Percentiles rank a stretch among this genome's conserved stretches.
Evolutionary conservation across 2,113 vertebrate species (phyloP).

Genomic region (Oreochromis niloticus): DNA sequence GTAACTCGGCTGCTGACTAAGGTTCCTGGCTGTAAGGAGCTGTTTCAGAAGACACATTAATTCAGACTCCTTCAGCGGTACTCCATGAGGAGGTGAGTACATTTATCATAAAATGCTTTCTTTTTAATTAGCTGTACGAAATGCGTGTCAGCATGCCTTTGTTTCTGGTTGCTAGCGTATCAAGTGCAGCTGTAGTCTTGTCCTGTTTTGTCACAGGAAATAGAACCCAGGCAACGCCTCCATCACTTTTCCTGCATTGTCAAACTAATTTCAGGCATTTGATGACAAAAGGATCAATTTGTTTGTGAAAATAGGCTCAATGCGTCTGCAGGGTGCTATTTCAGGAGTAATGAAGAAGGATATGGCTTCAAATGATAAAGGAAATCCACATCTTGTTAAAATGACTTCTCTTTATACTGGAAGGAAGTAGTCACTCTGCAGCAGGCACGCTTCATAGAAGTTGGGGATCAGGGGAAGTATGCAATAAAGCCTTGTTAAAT

Average conservation of each 20-base stretch:
- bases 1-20: constrained; percentile 49
- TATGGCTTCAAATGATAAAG: constrained; percentile 1
- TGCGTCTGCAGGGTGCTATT: background rate
- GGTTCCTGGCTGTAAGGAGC: constrained; percentile 22
- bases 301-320: constrained; percentile 17
- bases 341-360: constrained; percentile 20
- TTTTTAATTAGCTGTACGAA: constrained; percentile 48
- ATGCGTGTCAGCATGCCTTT: constrained; percentile 31
- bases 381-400: constrained; percentile 5
- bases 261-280: constrained; percentile 12
- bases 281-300: constrained; percentile 32
- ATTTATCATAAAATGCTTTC: constrained; percentile 45
- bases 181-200: background rate
- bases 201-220: constrained; percentile 16
- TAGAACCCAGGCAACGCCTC: background rate
- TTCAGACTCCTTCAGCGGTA: constrained; percentile 32
- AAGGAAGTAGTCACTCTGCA: background rate
- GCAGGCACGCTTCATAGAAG: background rate
- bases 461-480: background rate
- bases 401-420: background rate
- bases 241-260: background rate
- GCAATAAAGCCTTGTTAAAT: constrained; percentile 13
- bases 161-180: constrained; percentile 23
- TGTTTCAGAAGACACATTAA: constrained; percentile 35
- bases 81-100: constrained; percentile 33